Percentiles rank a stretch among this genome's conserved stretches.
Conservation (phyloP, 2,888 invertebrate species). For the Folsomia candida region DNA sequence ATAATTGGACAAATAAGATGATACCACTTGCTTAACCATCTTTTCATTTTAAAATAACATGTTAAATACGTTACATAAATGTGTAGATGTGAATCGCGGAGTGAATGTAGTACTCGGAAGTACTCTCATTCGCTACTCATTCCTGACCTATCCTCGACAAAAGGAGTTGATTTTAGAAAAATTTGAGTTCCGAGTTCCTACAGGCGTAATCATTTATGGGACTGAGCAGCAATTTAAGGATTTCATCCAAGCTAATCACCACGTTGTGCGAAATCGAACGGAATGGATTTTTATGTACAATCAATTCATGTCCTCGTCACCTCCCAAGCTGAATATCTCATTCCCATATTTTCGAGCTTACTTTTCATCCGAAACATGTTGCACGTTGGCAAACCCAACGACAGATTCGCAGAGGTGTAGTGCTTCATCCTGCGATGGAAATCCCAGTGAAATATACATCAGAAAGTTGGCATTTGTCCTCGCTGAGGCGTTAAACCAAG, state of each 20-base stretch:
- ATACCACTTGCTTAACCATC: not conserved
- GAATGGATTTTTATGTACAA: conserved; percentile 49
- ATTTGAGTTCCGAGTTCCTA: conserved; percentile 49
- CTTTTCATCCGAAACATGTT: conserved; percentile 37
- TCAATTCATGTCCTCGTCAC: conserved; percentile 26
- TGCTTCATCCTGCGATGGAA: conserved; percentile 28
- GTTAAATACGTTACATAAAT: too few relatives aligned
- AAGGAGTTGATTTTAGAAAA: conserved; percentile 44
- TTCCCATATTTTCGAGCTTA: conserved; percentile 45
- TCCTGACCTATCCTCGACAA: conserved; percentile 41
- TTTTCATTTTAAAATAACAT: not conserved
- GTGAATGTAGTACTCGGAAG: conserved; percentile 46
- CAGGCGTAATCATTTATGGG: conserved; percentile 45
- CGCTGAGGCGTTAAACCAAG: conserved; percentile 29
- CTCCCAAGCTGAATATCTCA: conserved; percentile 35
- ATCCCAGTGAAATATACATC: conserved; percentile 36
- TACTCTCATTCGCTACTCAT: conserved; percentile 48
- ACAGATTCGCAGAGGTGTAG: conserved; percentile 27
- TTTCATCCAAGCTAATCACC: conserved; percentile 32
- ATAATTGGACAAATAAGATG: not conserved
- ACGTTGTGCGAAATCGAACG: conserved; percentile 41
- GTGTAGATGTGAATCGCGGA: conserved; percentile 34
- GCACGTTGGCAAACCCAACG: conserved; percentile 28
- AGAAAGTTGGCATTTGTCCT: conserved; percentile 40
- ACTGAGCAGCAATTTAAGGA: conserved; percentile 33